Conservation (phyloP, 2,113 vertebrate genomes). For the Etia nguti region DNA sequence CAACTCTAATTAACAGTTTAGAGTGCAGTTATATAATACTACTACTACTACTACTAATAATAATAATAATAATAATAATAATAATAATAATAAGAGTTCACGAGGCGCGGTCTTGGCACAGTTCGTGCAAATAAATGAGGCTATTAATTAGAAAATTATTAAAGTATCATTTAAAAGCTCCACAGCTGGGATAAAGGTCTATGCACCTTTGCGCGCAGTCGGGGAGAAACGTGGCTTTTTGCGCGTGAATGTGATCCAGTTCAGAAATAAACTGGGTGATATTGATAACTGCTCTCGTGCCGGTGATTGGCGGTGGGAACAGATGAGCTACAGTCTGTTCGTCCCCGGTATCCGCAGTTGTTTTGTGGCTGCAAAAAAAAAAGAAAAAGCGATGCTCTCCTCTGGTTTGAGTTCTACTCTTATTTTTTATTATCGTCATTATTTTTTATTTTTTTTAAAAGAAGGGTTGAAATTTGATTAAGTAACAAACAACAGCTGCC, state of each 20-base stretch:
- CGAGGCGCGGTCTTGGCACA: not conserved
- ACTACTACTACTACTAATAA: not conserved
- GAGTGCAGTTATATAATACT: fast-evolving
- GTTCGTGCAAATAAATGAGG: not conserved
- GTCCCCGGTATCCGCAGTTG: not conserved
- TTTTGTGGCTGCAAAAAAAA: not conserved
- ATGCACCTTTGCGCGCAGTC: not conserved
- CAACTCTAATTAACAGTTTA: not conserved
- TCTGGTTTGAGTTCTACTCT: not conserved
- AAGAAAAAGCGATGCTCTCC: not conserved
- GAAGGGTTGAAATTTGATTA: fast-evolving
- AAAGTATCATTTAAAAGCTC: not conserved
- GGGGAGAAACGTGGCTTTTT: not conserved
- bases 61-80: not conserved
- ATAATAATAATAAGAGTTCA: fast-evolving
- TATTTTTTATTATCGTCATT: fast-evolving
- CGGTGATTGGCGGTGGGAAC: not conserved
- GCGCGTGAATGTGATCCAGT: not conserved
- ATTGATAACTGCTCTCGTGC: not conserved
- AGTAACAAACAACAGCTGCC: not conserved
- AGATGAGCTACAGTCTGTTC: not conserved
- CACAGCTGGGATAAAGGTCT: not conserved
- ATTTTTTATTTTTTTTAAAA: not conserved
- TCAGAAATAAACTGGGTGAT: not conserved
- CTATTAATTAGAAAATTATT: not conserved